Conservation (phyloP, 2,888 invertebrate genomes). For the Cephus spinipes region DNA sequence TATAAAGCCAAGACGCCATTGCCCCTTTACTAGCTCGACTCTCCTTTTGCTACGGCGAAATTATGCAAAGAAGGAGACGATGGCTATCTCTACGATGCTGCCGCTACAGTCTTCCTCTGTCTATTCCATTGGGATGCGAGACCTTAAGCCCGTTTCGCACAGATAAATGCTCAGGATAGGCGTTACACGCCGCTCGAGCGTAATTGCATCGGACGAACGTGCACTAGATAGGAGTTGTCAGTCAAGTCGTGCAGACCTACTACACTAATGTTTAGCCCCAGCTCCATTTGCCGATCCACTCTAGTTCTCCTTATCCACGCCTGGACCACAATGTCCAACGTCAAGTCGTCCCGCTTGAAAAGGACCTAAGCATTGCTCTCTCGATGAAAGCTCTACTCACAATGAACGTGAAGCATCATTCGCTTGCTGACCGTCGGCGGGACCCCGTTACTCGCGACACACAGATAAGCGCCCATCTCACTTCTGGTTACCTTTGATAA, state of each 20-base stretch:
- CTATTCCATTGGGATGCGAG: slow-evolving; percentile 16
- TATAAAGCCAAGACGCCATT: neutral
- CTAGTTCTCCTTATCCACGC: too few species aligned
- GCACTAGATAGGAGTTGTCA: too few species aligned
- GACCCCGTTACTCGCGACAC: slow-evolving; percentile 89
- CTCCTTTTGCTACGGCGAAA: slow-evolving; percentile 42
- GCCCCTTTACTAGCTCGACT: slow-evolving; percentile 25
- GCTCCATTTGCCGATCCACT: too few species aligned
- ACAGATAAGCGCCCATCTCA: slow-evolving; percentile 90
- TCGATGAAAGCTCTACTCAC: slow-evolving; percentile 73
- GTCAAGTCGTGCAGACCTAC: too few species aligned
- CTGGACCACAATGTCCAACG: too few species aligned
- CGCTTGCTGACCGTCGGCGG: slow-evolving; percentile 91
- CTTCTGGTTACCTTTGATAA: slow-evolving; percentile 88
- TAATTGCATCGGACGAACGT: too few species aligned
- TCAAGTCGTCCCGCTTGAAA: too few species aligned
- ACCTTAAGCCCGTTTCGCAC: slow-evolving; percentile 25
- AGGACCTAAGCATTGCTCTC: neutral
- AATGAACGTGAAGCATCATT: slow-evolving; percentile 91
- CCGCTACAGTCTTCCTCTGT: slow-evolving; percentile 15
- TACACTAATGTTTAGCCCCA: too few species aligned
- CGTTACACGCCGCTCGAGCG: too few species aligned
- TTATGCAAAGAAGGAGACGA: slow-evolving; percentile 57
- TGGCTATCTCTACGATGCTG: slow-evolving; percentile 45
- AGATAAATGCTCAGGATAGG: slow-evolving; percentile 22